These are phyloP conservation scores for Zosterops pallidus DNA, from an alignment of 2,113 vertebrate species.

Conservation along the genomic window DNA sequence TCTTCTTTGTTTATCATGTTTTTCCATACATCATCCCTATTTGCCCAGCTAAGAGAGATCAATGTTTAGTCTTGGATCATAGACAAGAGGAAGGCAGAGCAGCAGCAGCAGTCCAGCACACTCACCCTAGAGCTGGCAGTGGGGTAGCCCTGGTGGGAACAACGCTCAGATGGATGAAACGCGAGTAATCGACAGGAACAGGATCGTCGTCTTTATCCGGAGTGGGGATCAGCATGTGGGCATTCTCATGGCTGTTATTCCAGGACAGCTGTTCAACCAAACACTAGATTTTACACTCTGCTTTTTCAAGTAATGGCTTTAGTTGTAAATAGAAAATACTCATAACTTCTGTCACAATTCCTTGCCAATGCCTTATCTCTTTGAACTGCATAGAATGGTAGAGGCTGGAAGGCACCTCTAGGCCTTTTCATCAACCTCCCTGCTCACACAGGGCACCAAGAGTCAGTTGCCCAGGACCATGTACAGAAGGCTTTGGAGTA, in stretches of 20 bases:
- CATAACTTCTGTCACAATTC: background rate
- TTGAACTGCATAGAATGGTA: background rate
- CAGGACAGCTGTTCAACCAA: slow-evolving; percentile 67
- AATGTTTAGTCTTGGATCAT: background rate
- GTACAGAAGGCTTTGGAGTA: background rate
- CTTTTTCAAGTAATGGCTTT: background rate
- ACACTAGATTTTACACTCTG: background rate
- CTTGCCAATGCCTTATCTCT: background rate
- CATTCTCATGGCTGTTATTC: slow-evolving; percentile 67
- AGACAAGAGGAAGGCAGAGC: background rate
- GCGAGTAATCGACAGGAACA: background rate
- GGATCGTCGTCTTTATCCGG: slow-evolving; percentile 80
- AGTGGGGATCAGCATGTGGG: slow-evolving; percentile 81
- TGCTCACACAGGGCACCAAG: background rate
- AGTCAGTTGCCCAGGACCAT: background rate
- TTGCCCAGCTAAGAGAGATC: slow-evolving; percentile 86
- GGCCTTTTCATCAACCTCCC: background rate
- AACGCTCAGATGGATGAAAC: background rate
- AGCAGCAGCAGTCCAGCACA: background rate
- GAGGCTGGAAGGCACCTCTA: background rate
- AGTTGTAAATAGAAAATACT: background rate
- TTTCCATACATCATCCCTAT: slow-evolving; percentile 92
- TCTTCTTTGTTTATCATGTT: slow-evolving; percentile 92
- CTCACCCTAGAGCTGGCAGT: slow-evolving; percentile 87
- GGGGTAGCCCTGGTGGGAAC: slow-evolving; percentile 82